A percentile compares a stretch with the other conserved stretches of the same genome.
These are phyloP conservation scores for Drosophila sproati DNA, from an alignment of 1,140 invertebrate species.

Conservation along the genomic window DNA sequence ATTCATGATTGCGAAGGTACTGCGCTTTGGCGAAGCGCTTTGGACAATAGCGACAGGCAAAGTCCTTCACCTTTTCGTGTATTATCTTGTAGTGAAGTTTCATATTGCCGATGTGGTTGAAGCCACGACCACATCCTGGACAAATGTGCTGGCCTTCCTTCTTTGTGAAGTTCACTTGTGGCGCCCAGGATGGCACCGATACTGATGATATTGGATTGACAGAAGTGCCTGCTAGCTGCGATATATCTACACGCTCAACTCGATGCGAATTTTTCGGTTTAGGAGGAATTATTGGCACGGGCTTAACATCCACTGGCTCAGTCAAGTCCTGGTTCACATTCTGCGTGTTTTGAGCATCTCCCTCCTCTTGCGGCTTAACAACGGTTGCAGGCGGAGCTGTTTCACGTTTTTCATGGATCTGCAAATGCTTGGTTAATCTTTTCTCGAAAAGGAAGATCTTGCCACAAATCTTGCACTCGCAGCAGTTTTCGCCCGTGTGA, in stretches of 20 bases:
- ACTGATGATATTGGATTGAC: conserved; percentile 79
- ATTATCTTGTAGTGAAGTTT: conserved; percentile 80
- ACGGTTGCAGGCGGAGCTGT: conserved; percentile 53
- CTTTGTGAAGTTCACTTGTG: conserved; percentile 79
- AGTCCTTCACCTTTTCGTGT: conserved; percentile 81
- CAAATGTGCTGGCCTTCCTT: conserved; percentile 81
- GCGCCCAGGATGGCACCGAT: conserved; percentile 77
- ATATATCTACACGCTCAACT: conserved; percentile 76
- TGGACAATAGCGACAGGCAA: conserved; percentile 80
- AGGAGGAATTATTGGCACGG: conserved; percentile 29
- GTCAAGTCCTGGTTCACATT: conserved; percentile 24
- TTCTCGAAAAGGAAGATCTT: conserved; percentile 78
- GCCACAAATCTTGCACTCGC: conserved; percentile 79
- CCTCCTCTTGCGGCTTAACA: conserved; percentile 45
- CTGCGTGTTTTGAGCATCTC: conserved; percentile 2
- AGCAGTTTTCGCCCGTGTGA: conserved; percentile 85
- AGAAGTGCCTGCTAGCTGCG: conserved; percentile 75
- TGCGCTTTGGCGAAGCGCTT: conserved; percentile 81
- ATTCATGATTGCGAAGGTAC: conserved; percentile 81
- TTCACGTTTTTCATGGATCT: conserved; percentile 77
- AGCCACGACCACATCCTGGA: conserved; percentile 76
- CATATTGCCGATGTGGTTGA: conserved; percentile 78
- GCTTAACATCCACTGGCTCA: conserved; percentile 37
- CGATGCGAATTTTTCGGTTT: conserved; percentile 56
- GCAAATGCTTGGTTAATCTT: conserved; percentile 72